phyloP scores from a whole-genome alignment of 2,113 vertebrate species.

The Siniperca knerii region DNA sequence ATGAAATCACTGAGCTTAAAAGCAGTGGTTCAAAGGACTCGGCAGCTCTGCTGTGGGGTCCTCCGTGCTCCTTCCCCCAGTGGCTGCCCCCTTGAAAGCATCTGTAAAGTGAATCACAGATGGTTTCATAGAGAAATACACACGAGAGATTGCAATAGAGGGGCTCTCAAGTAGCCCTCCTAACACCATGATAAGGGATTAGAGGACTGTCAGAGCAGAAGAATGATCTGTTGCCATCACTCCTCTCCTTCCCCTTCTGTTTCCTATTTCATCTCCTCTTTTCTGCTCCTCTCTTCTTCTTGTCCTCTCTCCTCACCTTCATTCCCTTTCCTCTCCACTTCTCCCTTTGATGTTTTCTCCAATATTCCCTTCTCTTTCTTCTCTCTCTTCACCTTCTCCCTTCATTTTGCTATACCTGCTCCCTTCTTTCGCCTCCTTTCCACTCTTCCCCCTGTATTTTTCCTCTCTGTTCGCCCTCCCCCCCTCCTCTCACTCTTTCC shows the following conservation, averaged over 20 bases:
- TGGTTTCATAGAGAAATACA: slow-evolving; percentile 36
- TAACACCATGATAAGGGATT: slow-evolving; percentile 39
- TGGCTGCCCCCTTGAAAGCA: slow-evolving; percentile 10
- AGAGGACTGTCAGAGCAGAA: slow-evolving; percentile 36
- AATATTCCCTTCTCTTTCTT: background rate
- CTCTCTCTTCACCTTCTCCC: background rate
- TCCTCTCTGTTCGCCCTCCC: background rate
- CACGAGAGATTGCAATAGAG: slow-evolving; percentile 19
- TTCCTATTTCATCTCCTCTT: slow-evolving; percentile 1
- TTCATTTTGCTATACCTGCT: background rate
- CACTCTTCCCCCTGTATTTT: background rate
- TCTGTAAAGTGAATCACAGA: slow-evolving; percentile 43
- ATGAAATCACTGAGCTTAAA: slow-evolving; percentile 3
- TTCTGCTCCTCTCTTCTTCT: background rate
- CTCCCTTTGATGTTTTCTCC: slow-evolving; percentile 5
- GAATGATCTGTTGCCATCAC: slow-evolving; percentile 25
- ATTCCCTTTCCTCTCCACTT: background rate
- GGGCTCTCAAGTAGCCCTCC: slow-evolving; percentile 39
- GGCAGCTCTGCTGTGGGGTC: background rate
- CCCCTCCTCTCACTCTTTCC: background rate
- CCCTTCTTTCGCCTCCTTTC: background rate
- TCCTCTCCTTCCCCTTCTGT: background rate
- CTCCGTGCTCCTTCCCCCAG: background rate
- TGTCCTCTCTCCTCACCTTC: background rate
- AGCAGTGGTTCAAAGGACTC: slow-evolving; percentile 17